These are phyloP conservation scores for Reticulitermes speratus DNA, from an alignment of 1,140 invertebrate genomes.

Conservation along the genomic window DNA sequence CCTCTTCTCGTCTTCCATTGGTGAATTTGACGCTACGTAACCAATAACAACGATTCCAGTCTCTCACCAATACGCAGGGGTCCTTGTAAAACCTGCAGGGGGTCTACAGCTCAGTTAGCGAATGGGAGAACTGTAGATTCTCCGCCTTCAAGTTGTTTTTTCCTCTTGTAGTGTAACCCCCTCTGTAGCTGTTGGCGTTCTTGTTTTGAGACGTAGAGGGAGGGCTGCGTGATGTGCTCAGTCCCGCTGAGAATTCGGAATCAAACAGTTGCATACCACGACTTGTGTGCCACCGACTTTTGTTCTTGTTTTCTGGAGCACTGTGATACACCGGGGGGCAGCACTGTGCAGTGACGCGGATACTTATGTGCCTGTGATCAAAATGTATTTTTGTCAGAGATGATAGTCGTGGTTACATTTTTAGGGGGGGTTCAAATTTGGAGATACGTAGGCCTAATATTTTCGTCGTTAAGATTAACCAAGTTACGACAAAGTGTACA, in stretches of 20 bases:
- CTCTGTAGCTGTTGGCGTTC: not conserved
- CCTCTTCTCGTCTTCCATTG: not conserved
- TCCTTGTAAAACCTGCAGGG: not conserved
- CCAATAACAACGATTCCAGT: not conserved
- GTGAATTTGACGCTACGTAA: not conserved
- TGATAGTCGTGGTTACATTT: not conserved
- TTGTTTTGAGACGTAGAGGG: conserved; percentile 15
- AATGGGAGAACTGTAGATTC: not conserved
- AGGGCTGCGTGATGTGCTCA: conserved; percentile 11
- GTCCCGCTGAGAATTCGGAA: conserved; percentile 26
- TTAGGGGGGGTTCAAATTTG: not conserved
- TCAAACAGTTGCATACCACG: conserved; percentile 21
- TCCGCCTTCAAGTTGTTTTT: not conserved
- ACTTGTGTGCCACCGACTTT: not conserved
- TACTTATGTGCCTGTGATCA: not conserved
- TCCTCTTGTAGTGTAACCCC: not conserved
- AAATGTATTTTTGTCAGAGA: not conserved
- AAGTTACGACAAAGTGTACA: too few species aligned
- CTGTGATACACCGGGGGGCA: not conserved
- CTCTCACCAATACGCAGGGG: conserved; percentile 18
- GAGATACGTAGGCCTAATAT: too few species aligned
- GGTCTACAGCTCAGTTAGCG: too few species aligned
- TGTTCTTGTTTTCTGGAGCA: not conserved
- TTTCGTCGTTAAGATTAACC: too few species aligned
- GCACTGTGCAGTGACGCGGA: too few species aligned